Percentiles rank a stretch among this genome's conserved stretches.
These are phyloP conservation scores for Hypotaenidia okinawae DNA, from an alignment of 2,797 vertebrate species.

Conservation along the genomic window DNA sequence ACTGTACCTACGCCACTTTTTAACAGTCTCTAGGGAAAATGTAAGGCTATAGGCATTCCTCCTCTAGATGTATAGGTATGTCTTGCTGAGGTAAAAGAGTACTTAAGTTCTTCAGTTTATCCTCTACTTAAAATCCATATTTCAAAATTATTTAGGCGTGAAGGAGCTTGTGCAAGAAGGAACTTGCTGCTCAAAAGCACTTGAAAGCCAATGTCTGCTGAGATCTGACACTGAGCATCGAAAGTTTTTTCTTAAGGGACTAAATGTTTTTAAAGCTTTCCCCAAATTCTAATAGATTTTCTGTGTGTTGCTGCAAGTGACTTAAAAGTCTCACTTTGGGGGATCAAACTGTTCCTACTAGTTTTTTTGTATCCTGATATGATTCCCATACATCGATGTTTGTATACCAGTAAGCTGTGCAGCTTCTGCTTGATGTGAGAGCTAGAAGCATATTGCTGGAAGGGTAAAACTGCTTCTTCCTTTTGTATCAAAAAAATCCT, in stretches of 20 bases:
- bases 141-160: neutral
- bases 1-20: neutral
- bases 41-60: neutral
- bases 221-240: neutral
- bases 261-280: neutral
- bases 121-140: neutral
- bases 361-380: neutral
- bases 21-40: neutral
- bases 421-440: neutral
- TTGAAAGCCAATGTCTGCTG: neutral
- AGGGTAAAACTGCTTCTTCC: slow-evolving; percentile 48
- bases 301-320: neutral
- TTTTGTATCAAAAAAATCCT: slow-evolving; percentile 43
- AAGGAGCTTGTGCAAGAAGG: neutral
- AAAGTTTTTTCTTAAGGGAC: neutral
- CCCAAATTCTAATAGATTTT: neutral
- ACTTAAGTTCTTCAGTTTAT: neutral
- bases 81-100: neutral
- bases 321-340: neutral
- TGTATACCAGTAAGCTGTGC: neutral
- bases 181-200: neutral
- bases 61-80: neutral
- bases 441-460: neutral
- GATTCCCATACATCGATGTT: neutral
- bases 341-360: neutral